Percentiles rank a stretch among this genome's conserved stretches.
Conservation (phyloP, 2,113 vertebrate species). For the Hypomesus transpacificus region DNA sequence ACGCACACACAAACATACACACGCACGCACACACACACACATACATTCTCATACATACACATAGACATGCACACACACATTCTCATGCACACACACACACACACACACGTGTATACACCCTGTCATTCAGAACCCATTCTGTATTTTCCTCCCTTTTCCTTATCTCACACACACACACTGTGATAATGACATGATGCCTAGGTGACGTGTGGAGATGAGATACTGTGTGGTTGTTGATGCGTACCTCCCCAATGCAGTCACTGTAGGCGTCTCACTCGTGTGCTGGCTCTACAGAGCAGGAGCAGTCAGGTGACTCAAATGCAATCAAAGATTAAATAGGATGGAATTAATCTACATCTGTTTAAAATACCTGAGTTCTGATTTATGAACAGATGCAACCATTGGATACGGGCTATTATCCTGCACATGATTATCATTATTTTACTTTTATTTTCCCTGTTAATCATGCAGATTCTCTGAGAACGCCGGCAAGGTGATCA, state of each 20-base stretch:
- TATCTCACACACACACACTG: too few species aligned
- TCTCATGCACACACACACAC: slow-evolving; percentile 5
- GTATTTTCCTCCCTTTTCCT: too few species aligned
- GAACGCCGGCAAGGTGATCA: slow-evolving; percentile 61
- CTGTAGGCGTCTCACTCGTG: too few species aligned
- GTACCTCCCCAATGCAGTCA: slow-evolving; percentile 37
- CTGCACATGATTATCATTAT: slow-evolving; percentile 68
- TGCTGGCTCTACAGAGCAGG: too few species aligned
- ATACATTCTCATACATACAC: not conserved
- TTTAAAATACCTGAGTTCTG: slow-evolving; percentile 34
- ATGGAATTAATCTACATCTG: not conserved
- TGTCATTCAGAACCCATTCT: not conserved
- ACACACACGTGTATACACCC: not conserved
- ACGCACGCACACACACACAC: not conserved
- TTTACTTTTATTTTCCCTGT: slow-evolving; percentile 55
- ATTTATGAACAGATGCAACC: slow-evolving; percentile 62
- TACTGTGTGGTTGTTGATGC: slow-evolving; percentile 47
- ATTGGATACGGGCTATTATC: slow-evolving; percentile 65
- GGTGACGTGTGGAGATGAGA: slow-evolving; percentile 42
- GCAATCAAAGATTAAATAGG: not conserved
- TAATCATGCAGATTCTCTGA: slow-evolving; percentile 61
- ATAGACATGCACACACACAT: slow-evolving; percentile 8
- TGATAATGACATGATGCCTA: slow-evolving; percentile 7
- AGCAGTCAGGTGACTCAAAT: too few species aligned
- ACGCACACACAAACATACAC: too few species aligned